Evolutionary conservation across 1,140 invertebrate genomes (phyloP).

Genomic region (Penaeus chinensis): DNA sequence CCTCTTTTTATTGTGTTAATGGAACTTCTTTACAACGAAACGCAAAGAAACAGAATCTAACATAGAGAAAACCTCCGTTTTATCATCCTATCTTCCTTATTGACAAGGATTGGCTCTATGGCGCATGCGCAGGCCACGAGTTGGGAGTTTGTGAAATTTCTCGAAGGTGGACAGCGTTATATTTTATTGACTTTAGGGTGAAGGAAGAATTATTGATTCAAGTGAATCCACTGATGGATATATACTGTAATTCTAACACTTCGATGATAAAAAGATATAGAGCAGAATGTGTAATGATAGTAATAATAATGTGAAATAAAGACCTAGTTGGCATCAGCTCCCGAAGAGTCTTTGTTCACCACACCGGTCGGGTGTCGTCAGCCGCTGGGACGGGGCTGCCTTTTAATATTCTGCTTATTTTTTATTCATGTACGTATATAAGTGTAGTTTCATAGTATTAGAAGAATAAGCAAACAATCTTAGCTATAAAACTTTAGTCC

Average conservation of each 20-base stretch:
- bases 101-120: too few species aligned
- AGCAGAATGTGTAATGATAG: neutral
- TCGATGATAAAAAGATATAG: neutral
- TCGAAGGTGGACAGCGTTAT: too few species aligned
- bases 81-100: too few species aligned
- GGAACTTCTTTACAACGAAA: too few species aligned
- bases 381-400: neutral
- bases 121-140: too few species aligned
- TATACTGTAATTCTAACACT: neutral
- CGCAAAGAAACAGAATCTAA: too few species aligned
- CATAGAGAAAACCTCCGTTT: too few species aligned
- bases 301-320: neutral
- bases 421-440: neutral
- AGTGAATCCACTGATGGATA: too few species aligned
- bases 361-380: slow-evolving; percentile 14
- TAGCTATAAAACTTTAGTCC: neutral
- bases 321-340: neutral
- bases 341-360: slow-evolving; percentile 36
- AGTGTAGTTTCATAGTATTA: neutral
- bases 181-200: too few species aligned
- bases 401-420: neutral
- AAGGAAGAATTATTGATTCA: too few species aligned
- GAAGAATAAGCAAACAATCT: neutral
- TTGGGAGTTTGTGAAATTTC: too few species aligned
- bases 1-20: too few species aligned